Conservation (phyloP, 2,888 invertebrate species). For the Ellobium chinense region DNA sequence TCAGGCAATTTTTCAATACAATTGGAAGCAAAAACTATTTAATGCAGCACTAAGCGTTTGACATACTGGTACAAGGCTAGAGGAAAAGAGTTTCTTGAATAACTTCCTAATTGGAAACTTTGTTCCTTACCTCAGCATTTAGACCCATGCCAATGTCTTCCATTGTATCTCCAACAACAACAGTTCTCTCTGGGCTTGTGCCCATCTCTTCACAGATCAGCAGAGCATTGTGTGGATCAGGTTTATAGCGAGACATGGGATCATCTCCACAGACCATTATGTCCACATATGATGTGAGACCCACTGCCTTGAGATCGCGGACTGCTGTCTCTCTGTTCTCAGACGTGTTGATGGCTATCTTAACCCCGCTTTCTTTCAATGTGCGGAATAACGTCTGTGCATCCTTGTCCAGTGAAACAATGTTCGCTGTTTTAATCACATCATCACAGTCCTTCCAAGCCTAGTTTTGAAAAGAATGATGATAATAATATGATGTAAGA, state of each 20-base stretch:
- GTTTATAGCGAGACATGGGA: slow-evolving; percentile 73
- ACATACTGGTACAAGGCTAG: no score
- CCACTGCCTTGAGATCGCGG: slow-evolving; percentile 62
- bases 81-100: no score
- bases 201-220: slow-evolving; percentile 73
- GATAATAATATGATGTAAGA: no score
- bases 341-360: slow-evolving; percentile 80
- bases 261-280: slow-evolving; percentile 80
- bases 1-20: no score
- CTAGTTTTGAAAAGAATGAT: background rate
- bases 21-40: no score
- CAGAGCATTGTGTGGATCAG: slow-evolving; percentile 76
- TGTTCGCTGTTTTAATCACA: slow-evolving; percentile 49
- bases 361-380: slow-evolving; percentile 76
- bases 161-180: slow-evolving; percentile 80
- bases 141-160: slow-evolving; percentile 79
- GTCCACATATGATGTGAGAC: slow-evolving; percentile 75
- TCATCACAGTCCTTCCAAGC: slow-evolving; percentile 47
- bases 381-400: slow-evolving; percentile 68
- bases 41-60: no score
- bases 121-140: slow-evolving; percentile 77
- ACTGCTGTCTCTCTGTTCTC: slow-evolving; percentile 71
- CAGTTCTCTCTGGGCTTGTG: slow-evolving; percentile 65
- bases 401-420: slow-evolving; percentile 57
- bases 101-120: no score